Percentiles rank a stretch among this genome's conserved stretches.
Evolutionary conservation across 2,888 invertebrate genomes (phyloP).

Genomic region (Panzeria rudis): DNA sequence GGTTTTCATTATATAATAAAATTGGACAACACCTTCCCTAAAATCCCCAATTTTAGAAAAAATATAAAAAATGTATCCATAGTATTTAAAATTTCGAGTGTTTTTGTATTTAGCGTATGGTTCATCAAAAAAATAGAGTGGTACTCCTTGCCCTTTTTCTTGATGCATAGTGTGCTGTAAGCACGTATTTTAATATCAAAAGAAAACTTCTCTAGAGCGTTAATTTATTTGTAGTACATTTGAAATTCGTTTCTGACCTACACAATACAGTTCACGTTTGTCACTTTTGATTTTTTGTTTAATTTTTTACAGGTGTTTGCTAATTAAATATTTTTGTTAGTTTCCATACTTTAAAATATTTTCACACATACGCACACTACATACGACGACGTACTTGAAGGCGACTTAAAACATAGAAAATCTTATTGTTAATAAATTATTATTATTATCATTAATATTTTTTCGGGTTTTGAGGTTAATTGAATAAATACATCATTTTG

Average conservation of each 20-base stretch:
- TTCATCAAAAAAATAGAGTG: too few species aligned
- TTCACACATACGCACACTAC: conserved; percentile 1
- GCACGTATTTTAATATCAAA: background rate
- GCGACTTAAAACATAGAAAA: conserved; percentile 1
- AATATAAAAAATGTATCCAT: too few species aligned
- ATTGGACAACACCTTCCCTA: too few species aligned
- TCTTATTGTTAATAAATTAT: conserved; percentile 17
- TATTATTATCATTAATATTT: background rate
- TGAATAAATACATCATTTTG: conserved; percentile 6
- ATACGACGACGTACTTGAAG: background rate
- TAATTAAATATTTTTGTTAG: background rate
- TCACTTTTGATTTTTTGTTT: background rate
- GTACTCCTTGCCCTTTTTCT: too few species aligned
- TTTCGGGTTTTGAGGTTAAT: conserved; percentile 37
- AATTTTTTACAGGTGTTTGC: conserved; percentile 5
- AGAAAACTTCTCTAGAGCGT: background rate
- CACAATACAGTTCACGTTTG: background rate
- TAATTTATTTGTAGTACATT: background rate
- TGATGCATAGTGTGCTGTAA: too few species aligned
- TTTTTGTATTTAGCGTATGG: too few species aligned
- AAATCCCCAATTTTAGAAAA: too few species aligned
- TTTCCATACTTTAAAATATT: background rate
- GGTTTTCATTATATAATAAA: too few species aligned
- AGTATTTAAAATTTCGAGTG: too few species aligned
- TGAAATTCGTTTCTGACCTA: background rate